Conservation (phyloP, 2,113 vertebrate genomes). For the Nannobrachium achirus region DNA sequence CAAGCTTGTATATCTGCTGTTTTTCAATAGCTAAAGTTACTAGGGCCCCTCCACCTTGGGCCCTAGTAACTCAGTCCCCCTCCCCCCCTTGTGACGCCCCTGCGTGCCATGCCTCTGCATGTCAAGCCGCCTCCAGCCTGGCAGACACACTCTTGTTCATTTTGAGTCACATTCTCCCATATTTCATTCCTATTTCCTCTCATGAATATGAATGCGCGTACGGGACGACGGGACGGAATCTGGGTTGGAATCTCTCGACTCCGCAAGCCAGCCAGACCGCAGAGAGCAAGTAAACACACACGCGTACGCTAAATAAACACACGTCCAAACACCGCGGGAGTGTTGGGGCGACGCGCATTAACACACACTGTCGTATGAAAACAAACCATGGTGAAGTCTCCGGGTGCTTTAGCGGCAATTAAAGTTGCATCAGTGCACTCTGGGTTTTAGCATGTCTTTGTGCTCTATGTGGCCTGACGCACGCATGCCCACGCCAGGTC, state of each 20-base stretch:
- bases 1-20: too few relatives aligned
- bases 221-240: too few relatives aligned
- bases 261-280: constrained; percentile 36
- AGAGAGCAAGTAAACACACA: constrained; percentile 38
- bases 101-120: background rate
- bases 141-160: constrained; percentile 44
- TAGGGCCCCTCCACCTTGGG: too few relatives aligned
- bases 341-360: constrained; percentile 30
- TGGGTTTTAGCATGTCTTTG: too few relatives aligned
- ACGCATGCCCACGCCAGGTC: too few relatives aligned
- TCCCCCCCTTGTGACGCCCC: constrained; percentile 1
- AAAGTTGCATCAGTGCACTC: too few relatives aligned
- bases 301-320: background rate
- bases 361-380: background rate
- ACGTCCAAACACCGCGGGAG: background rate
- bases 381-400: too few relatives aligned
- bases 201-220: constrained; percentile 63
- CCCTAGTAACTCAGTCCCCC: too few relatives aligned
- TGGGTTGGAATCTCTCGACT: constrained; percentile 43
- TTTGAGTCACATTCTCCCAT: constrained; percentile 39
- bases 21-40: too few relatives aligned
- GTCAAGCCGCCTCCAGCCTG: background rate
- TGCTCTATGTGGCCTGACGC: too few relatives aligned
- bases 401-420: too few relatives aligned
- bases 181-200: constrained; percentile 50